A percentile compares a stretch with the other conserved stretches of the same genome.
Conservation (phyloP, 2,113 vertebrate genomes). For the Bombycilla garrulus region DNA sequence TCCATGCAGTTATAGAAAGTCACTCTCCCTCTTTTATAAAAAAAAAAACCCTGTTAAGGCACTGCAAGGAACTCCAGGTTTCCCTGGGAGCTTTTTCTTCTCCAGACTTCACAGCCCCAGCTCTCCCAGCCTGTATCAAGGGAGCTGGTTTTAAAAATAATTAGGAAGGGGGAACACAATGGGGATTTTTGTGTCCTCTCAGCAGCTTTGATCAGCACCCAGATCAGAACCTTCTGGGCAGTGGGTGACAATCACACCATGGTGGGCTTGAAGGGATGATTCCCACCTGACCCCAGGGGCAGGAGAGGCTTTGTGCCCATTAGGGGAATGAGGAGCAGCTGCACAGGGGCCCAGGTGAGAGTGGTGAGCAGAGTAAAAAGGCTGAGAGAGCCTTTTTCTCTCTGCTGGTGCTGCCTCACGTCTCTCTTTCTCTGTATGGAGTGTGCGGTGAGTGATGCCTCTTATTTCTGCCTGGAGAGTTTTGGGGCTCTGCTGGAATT, state of each 20-base stretch:
- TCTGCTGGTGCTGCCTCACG: fast-evolving
- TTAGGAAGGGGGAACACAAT: fast-evolving
- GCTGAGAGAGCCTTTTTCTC: fast-evolving
- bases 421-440: fast-evolving
- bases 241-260: neutral
- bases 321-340: neutral
- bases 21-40: neutral
- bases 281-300: neutral
- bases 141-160: neutral
- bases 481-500: neutral
- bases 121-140: neutral
- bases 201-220: neutral
- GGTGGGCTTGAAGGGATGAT: fast-evolving
- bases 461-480: neutral
- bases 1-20: neutral
- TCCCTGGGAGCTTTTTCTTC: neutral
- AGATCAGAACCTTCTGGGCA: neutral
- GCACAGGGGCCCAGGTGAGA: neutral
- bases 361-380: neutral
- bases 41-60: neutral
- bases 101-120: neutral
- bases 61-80: neutral
- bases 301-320: fast-evolving
- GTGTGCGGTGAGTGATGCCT: fast-evolving
- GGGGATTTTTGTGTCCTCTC: neutral